These are phyloP conservation scores for Atlantisia rogersi DNA, from an alignment of 2,113 vertebrate genomes.

Conservation along the genomic window DNA sequence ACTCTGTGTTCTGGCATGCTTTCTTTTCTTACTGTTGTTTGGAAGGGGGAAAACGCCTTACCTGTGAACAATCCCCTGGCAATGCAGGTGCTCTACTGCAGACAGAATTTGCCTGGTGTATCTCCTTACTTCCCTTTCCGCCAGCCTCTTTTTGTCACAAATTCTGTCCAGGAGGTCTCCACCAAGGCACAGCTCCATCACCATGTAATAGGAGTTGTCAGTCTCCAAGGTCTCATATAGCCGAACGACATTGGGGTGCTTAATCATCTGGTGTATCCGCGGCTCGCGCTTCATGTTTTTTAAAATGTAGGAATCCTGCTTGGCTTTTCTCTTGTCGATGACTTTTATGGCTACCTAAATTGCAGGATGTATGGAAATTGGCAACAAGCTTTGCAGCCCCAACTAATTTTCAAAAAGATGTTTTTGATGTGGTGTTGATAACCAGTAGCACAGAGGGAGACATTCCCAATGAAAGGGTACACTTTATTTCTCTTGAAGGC, in stretches of 20 bases:
- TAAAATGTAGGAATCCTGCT: conserved; percentile 82
- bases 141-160: conserved; percentile 81
- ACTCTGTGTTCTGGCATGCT: background rate
- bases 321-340: conserved; percentile 88
- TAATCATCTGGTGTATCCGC: conserved; percentile 84
- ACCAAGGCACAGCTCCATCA: conserved; percentile 83
- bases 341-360: conserved; percentile 85
- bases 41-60: conserved; percentile 4
- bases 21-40: background rate
- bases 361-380: background rate
- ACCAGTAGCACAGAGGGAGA: background rate
- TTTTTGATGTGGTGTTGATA: background rate
- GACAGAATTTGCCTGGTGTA: conserved; percentile 85
- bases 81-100: conserved; percentile 80
- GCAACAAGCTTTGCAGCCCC: background rate
- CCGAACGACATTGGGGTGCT: conserved; percentile 81
- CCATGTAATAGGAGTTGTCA: conserved; percentile 86
- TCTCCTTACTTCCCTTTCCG: conserved; percentile 81
- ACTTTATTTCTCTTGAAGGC: background rate
- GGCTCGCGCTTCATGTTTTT: conserved; percentile 87
- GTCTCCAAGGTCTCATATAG: conserved; percentile 86
- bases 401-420: background rate
- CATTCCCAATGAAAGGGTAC: background rate
- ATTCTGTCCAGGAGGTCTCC: conserved; percentile 87
- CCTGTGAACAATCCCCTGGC: conserved; percentile 83